These are phyloP conservation scores for Xestia xanthographa DNA, from an alignment of 2,888 invertebrate genomes.

Conservation along the genomic window DNA sequence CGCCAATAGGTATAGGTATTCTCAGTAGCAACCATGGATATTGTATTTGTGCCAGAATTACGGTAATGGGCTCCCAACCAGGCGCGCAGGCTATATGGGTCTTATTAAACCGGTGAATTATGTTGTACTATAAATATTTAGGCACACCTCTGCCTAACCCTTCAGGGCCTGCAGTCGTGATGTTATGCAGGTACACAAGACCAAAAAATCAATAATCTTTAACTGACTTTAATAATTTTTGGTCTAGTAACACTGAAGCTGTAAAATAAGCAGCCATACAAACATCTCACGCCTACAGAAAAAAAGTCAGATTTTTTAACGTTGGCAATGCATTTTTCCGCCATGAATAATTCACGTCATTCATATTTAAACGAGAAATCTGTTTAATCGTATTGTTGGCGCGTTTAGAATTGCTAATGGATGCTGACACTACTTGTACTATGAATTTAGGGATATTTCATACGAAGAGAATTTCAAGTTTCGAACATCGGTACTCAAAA, in stretches of 20 bases:
- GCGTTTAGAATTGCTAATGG: conserved; percentile 64
- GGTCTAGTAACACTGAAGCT: not conserved
- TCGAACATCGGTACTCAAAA: not conserved
- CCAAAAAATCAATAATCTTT: not conserved
- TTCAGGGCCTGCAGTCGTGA: not conserved
- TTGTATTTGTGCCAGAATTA: no score
- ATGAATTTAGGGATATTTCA: conserved; percentile 46
- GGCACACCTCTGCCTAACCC: not conserved
- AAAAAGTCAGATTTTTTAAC: conserved; percentile 27
- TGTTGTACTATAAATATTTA: not conserved
- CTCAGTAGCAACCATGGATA: no score
- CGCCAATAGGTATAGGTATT: no score
- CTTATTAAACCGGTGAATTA: not conserved
- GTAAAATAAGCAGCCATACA: not conserved
- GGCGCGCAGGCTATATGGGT: no score
- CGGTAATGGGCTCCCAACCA: no score
- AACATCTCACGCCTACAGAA: conserved; percentile 12
- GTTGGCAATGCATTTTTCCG: conserved; percentile 59
- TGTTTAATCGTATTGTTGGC: conserved; percentile 50
- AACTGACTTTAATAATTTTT: not conserved
- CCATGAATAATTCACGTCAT: conserved; percentile 64
- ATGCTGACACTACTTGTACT: conserved; percentile 38
- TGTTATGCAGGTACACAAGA: not conserved
- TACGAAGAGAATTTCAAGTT: not conserved
- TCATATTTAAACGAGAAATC: conserved; percentile 64